A percentile compares a stretch with the other conserved stretches of the same genome.
Conservation (phyloP, 2,888 invertebrate genomes). For the Philhelius pedissequus region DNA sequence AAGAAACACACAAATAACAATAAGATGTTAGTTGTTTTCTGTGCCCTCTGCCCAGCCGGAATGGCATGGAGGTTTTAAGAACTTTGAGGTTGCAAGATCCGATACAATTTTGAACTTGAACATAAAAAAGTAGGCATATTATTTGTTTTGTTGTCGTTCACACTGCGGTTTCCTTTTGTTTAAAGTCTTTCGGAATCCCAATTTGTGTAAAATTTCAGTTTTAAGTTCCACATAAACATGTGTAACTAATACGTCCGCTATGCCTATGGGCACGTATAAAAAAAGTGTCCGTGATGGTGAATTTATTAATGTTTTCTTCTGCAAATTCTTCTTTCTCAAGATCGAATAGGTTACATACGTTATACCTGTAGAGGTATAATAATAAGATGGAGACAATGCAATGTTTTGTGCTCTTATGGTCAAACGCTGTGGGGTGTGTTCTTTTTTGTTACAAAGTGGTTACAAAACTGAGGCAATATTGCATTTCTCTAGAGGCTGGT, state of each 20-base stretch:
- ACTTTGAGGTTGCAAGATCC: slow-evolving; percentile 3
- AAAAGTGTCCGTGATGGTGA: slow-evolving; percentile 39
- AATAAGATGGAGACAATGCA: neutral
- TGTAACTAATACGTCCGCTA: slow-evolving; percentile 53
- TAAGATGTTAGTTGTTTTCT: too few species aligned
- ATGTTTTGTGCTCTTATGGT: neutral
- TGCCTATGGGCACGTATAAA: slow-evolving; percentile 24
- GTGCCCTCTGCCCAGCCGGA: too few species aligned
- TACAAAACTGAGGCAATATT: neutral
- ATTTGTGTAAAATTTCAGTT: slow-evolving; percentile 29
- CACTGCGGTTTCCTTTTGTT: slow-evolving; percentile 26
- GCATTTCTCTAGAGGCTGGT: neutral
- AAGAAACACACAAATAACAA: neutral
- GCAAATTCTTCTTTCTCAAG: neutral
- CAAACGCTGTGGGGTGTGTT: neutral
- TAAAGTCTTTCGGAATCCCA: neutral
- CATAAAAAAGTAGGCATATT: slow-evolving; percentile 7
- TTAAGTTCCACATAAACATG: slow-evolving; percentile 31
- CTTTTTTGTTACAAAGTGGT: neutral
- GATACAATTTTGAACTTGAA: slow-evolving; percentile 54
- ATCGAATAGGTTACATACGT: neutral
- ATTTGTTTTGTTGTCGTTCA: neutral
- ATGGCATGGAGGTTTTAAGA: neutral
- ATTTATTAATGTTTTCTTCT: slow-evolving; percentile 22
- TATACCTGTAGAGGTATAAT: too few species aligned